phyloP scores from a whole-genome alignment of 2,888 invertebrate species.

The Sphaerophoria rueppellii region DNA sequence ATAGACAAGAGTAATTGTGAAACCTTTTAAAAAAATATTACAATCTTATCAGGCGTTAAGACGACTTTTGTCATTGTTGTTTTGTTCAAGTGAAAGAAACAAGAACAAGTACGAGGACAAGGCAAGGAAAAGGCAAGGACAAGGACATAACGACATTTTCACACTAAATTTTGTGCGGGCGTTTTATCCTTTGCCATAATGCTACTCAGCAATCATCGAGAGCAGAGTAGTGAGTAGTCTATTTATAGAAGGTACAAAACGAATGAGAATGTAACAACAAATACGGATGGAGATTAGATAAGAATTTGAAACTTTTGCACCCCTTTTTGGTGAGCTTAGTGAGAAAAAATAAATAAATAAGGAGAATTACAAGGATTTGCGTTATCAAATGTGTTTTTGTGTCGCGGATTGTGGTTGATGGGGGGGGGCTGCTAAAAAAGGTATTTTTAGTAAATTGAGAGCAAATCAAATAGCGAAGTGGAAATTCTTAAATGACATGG shows the following conservation, averaged over 20 bases:
- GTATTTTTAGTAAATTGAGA: too few relatives aligned
- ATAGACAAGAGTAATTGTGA: slow-evolving; percentile 70
- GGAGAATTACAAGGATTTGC: neutral
- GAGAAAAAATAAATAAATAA: slow-evolving; percentile 3
- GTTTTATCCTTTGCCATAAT: slow-evolving; percentile 26
- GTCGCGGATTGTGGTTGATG: too few relatives aligned
- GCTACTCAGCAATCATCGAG: slow-evolving; percentile 2
- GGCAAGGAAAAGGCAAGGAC: too few relatives aligned
- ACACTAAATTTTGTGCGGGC: slow-evolving; percentile 51
- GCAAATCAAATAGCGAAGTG: too few relatives aligned
- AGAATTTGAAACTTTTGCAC: slow-evolving; percentile 58
- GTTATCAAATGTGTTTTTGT: too few relatives aligned
- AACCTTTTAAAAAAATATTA: slow-evolving; percentile 74
- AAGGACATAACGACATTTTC: slow-evolving; percentile 72
- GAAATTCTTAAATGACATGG: too few relatives aligned
- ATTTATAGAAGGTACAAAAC: neutral
- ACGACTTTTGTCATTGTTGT: slow-evolving; percentile 34
- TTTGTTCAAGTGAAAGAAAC: slow-evolving; percentile 50
- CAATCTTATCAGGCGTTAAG: slow-evolving; percentile 73
- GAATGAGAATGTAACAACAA: slow-evolving; percentile 48
- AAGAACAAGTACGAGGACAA: slow-evolving; percentile 16
- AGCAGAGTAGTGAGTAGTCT: slow-evolving; percentile 4
- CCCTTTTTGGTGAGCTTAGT: slow-evolving; percentile 42
- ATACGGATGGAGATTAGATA: slow-evolving; percentile 71
- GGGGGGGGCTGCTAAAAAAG: too few relatives aligned